A percentile compares a stretch with the other conserved stretches of the same genome.
Evolutionary conservation across 1,140 invertebrate species (phyloP).

Genomic region (Anagrus nilaparvatae): DNA sequence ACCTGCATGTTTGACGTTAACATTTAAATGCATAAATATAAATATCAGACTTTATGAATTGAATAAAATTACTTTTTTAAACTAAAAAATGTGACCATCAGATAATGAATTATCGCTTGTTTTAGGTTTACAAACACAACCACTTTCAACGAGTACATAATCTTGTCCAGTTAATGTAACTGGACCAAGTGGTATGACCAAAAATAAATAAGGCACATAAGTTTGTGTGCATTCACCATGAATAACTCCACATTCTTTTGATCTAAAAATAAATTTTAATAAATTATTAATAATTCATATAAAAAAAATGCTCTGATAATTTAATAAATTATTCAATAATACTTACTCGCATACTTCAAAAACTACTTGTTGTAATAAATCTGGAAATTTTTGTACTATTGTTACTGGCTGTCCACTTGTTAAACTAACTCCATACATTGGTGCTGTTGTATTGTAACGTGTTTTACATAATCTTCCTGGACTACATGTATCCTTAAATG

Average conservation of each 20-base stretch:
- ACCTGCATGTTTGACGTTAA: no score
- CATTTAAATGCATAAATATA: no score
- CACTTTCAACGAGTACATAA: constrained; percentile 85
- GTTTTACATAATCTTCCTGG: constrained; percentile 74
- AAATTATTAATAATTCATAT: no score
- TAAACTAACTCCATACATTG: constrained; percentile 84
- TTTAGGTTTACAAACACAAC: constrained; percentile 81
- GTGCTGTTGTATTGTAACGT: constrained; percentile 83
- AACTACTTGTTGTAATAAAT: constrained; percentile 86
- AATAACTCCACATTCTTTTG: constrained; percentile 76
- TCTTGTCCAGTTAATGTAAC: constrained; percentile 85
- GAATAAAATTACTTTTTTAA: no score
- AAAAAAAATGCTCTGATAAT: no score
- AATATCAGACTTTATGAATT: no score
- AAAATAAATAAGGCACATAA: constrained; percentile 82
- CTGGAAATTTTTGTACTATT: constrained; percentile 89
- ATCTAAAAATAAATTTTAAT: no score
- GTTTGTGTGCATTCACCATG: constrained; percentile 84
- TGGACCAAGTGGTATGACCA: constrained; percentile 80
- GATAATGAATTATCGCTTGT: no score
- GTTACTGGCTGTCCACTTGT: constrained; percentile 86
- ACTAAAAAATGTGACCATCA: no score
- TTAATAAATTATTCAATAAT: no score
- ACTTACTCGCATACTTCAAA: constrained; percentile 67
- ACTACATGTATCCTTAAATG: constrained; percentile 44